Base-by-base conservation (phyloP, 1,140 invertebrate species). In the Zeugodacus cucurbitae region DNA sequence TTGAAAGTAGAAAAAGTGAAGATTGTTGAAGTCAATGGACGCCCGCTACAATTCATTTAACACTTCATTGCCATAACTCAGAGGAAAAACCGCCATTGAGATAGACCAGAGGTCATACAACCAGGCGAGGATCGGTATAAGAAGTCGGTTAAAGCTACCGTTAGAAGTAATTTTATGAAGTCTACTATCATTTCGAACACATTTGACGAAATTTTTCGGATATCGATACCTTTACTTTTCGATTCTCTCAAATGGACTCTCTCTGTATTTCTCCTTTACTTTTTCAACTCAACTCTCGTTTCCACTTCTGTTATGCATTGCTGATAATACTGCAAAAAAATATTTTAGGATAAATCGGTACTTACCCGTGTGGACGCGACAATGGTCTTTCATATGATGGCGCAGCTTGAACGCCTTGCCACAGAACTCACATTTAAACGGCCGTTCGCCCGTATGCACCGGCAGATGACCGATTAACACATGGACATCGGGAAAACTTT, bases 321-420 rank as follows among this genome's bases (percentile, higher is more conserved):
- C 58, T 11, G 11, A 4, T 14, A 85, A 88, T 59, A 48, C 41
- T 44, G 20, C 70, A 70, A 11, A 0, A 70, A 5, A 20, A 70
- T 64, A 64, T 10, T 14, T 10, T 14, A 2, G 29, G 26, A 7
- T 44, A 54, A 54, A 20, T 11, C 48, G 6, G 22, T 29, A 91
- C 94, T 94, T 94, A 95, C 95, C 97, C 90, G 97, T 98, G 93
- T 98, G 97, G 87, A 98, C 97, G 91, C 97, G 96, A 94, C 97
- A 97, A 94, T 98, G 97, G 94, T 98, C 97, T 94, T 98, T 98
- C 97, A 98, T 98, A 94, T 98, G 97, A 93, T 98, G 97, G 74
- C 97, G 95, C 89, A 98, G 94, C 93, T 98, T 98, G 94, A 98
- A 98, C 89, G 97, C 97, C 94, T 97, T 97, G 88, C 97, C 97